Evolutionary conservation across 2,113 vertebrate genomes (phyloP).

Genomic region (Peromyscus polionotus): DNA sequence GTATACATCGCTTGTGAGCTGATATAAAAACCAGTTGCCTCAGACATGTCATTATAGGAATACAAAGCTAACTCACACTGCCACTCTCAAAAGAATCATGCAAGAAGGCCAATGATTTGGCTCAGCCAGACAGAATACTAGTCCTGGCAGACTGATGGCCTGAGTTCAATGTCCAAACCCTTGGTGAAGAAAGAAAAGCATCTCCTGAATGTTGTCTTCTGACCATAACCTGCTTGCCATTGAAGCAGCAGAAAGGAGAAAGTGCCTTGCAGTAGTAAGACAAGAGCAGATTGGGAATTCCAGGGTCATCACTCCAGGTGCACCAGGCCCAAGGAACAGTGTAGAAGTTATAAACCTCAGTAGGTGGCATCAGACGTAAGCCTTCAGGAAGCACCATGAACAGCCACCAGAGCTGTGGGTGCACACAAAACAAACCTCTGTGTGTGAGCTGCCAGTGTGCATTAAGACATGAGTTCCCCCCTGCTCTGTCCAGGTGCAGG

Average conservation of each 20-base stretch:
- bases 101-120: background rate
- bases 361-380: background rate
- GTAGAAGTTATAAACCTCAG: background rate
- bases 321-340: background rate
- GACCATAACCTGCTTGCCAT: background rate
- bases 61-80: background rate
- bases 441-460: fast-evolving
- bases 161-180: background rate
- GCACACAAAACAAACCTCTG: fast-evolving
- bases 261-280: background rate
- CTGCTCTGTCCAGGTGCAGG: fast-evolving
- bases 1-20: background rate
- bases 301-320: no score
- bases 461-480: fast-evolving
- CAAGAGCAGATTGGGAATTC: background rate
- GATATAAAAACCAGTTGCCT: background rate
- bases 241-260: background rate
- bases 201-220: background rate
- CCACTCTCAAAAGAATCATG: background rate
- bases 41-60: background rate
- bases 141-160: background rate
- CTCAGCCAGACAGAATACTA: background rate
- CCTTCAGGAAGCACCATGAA: background rate
- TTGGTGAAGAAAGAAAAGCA: background rate
- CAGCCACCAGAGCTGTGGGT: no score